Base-by-base conservation (phyloP, 2,113 vertebrate genomes). In the Platanista minor region DNA sequence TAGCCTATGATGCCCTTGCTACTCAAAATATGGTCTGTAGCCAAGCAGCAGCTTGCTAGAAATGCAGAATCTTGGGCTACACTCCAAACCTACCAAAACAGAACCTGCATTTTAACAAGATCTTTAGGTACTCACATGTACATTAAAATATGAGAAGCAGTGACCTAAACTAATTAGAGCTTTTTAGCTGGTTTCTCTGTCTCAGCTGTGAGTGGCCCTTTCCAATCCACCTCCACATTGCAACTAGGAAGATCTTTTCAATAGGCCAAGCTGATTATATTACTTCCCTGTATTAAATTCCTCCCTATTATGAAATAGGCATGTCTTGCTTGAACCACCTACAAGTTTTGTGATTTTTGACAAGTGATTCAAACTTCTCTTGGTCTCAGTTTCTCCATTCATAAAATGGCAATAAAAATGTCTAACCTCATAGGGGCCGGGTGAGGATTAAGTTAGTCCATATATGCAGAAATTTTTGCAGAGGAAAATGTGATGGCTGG, bases 31-130 rank as follows among this genome's bases (percentile, higher is more conserved):
- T 57, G 33, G 25, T 67, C 82, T 86, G 74, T 12, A 33, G 43
- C 69, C 86, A 96, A 87, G 59, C 57, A 93, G 59, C n/a, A 97
- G 87, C 57, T 90, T 90, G 39, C 85, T 72, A 90, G 62, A 90
- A 57, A 83, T 41, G 7, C 43, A 49, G n/a, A 95, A 75, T 86
- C 88, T 86, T 15, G 6, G 72, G 66, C 87, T 91, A 62, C 14
- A 46, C 33, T 92, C 49, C 75, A 97, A 61, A 93, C n/a, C 69
- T 87, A 75, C 17, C 14, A 67, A 95, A 81, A 69, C n/a, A 69
- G 36, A 93, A 93, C 69, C 23, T 49, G 33, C 59, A 59, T 91
- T 95, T 92, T 94, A 95, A 91, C 10, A 15, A 85, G 62, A 85
- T 80, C 29, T 31, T 69, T 88, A 84, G 31, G 64, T 95, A 93